phyloP scores from a whole-genome alignment of 1,140 invertebrate species.

The Hyles euphorbiae region DNA sequence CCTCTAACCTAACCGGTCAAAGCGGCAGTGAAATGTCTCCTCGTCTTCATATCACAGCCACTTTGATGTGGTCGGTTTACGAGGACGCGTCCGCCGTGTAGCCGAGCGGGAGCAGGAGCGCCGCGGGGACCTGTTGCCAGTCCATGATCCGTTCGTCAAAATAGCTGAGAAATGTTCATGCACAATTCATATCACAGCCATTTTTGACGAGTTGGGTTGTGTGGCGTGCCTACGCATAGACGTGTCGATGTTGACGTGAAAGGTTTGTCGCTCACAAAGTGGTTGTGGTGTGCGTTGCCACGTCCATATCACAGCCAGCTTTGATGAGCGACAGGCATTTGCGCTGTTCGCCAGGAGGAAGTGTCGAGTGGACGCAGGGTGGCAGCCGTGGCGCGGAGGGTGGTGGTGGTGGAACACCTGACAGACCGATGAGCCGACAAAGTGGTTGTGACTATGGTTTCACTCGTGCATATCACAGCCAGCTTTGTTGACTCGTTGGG shows the following conservation, averaged over 20 bases:
- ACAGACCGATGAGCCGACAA: slow-evolving; percentile 27
- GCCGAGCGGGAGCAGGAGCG: slow-evolving; percentile 1
- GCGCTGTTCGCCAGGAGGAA: slow-evolving; percentile 3
- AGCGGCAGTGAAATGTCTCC: slow-evolving; percentile 67
- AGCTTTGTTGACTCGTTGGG: slow-evolving; percentile 69
- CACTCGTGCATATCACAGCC: slow-evolving; percentile 64
- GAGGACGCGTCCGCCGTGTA: slow-evolving; percentile 36
- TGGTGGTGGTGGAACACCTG: no score
- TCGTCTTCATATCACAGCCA: slow-evolving; percentile 70
- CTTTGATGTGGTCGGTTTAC: slow-evolving; percentile 74
- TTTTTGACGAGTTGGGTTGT: slow-evolving; percentile 71
- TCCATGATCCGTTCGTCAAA: slow-evolving; percentile 67
- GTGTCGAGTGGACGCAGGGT: slow-evolving; percentile 7
- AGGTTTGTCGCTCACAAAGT: slow-evolving; percentile 58
- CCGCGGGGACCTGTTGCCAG: slow-evolving; percentile 5
- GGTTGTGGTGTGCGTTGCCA: slow-evolving; percentile 45
- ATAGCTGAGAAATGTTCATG: slow-evolving; percentile 52
- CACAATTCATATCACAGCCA: slow-evolving; percentile 67
- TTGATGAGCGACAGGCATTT: slow-evolving; percentile 60
- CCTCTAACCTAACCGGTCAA: slow-evolving; percentile 68
- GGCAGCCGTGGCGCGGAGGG: no score
- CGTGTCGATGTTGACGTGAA: background rate
- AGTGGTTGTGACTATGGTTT: slow-evolving; percentile 53
- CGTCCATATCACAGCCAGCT: slow-evolving; percentile 73
- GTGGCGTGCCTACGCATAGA: slow-evolving; percentile 19